These are phyloP conservation scores for Magallana gigas DNA, from an alignment of 1,140 invertebrate genomes.

Conservation along the genomic window DNA sequence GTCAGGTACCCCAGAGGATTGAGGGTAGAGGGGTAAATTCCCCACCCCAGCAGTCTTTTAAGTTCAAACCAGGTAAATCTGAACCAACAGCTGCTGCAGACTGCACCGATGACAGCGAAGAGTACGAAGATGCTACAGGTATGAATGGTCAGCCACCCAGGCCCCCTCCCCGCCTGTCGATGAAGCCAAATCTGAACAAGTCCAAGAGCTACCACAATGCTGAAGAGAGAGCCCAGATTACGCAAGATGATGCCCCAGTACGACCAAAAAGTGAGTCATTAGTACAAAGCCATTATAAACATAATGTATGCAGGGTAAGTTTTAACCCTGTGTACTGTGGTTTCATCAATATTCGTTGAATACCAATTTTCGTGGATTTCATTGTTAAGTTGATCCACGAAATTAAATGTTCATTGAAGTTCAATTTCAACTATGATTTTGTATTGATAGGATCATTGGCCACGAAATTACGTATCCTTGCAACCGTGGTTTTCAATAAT, in stretches of 20 bases:
- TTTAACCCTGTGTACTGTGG: too few relatives aligned
- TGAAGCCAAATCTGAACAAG: neutral
- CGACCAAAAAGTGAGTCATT: neutral
- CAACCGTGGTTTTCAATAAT: too few relatives aligned
- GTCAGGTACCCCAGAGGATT: neutral
- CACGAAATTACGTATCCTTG: too few relatives aligned
- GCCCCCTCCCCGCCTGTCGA: conserved; percentile 1
- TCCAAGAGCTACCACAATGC: neutral
- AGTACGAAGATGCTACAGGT: conserved; percentile 50
- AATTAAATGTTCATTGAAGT: too few relatives aligned
- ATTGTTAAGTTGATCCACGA: too few relatives aligned
- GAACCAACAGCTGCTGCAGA: neutral
- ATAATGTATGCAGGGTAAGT: too few relatives aligned
- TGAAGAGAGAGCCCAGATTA: neutral
- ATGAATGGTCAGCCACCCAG: conserved; percentile 5
- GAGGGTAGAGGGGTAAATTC: neutral
- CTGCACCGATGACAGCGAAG: conserved; percentile 15
- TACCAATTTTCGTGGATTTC: too few relatives aligned
- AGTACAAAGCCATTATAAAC: neutral
- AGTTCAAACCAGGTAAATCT: conserved; percentile 27
- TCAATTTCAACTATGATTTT: too few relatives aligned
- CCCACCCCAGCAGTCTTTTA: conserved; percentile 45
- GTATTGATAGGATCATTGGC: too few relatives aligned
- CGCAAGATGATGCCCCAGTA: neutral
- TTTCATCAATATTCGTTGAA: too few relatives aligned